Evolutionary conservation across 2,888 invertebrate genomes (phyloP), one percentile per base, ranked within the genome.

Genomic region (Habroteleia sp.): DNA sequence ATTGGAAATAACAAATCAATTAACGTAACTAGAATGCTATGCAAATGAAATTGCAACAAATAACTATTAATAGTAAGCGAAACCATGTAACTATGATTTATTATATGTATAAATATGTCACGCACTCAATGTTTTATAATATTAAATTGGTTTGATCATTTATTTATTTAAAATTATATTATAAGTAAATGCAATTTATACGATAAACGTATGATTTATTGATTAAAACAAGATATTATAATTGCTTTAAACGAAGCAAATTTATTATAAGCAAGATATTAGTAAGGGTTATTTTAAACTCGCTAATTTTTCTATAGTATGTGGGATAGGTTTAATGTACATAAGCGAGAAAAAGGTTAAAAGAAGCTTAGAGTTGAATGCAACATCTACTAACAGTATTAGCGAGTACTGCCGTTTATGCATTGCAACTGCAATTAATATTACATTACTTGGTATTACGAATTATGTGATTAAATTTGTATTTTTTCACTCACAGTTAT

Each of bases 351-450:
- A 46, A 31, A n/a, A 56, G 29, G 31, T 39, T 60, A 44, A 27
- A n/a, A 39, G 42, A 60, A 41, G 52, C 52, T 69, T 52, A 44
- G 14, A 50, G 37, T 69, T 60, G 50, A 52, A 54, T 35, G 54
- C 46, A 63, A 52, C 52, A 56, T 56, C 56, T 63, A 65, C 56
- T 73, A 74, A 74, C 73, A 66, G 73, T 74, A 74, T 74, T 74
- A 74, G 14, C 33, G 66, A 66, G 66, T 62, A 44, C 7, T 46
- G 17, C 17, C 60, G 60, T 74, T 74, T 74, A 54, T 60, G 42
- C 13, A 74, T 54, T 74, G 73, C 58, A 52, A 63, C 5, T 44
- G 5, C 11, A 42, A 23, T 42, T 8, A 39, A 27, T 13, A 8
- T 14, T 27, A n/a, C 44, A 46, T 35, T 14, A 8, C 5, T 4